Base-by-base conservation (phyloP, 1,140 invertebrate genomes). In the Cecropterus lyciades region DNA sequence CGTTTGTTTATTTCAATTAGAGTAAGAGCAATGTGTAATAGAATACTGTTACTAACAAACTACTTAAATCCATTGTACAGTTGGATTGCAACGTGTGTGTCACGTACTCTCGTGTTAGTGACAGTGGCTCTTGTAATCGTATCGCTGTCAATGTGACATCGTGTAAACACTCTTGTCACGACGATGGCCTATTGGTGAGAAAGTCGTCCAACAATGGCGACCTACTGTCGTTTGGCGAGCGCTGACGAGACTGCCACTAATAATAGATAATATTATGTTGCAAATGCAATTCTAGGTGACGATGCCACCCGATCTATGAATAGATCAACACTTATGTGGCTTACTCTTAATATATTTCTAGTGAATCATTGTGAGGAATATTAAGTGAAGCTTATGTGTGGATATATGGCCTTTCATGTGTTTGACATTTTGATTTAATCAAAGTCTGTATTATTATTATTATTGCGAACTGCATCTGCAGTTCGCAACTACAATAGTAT, bases 231-330 rank as follows among this genome's bases (percentile, higher is more conserved):
- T 76, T 77, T 79, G 75, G 73, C 77, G 62, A 70, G 63, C 11
- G 45, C 51, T 51, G 64, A 65, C 46, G 46, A 63, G 52, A 51
- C 48, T 17, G 37, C 9, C 6, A 14, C 77, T 82, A 79, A 73
- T 79, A 78, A 83, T 85, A 85, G 59, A 70, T 48, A 62, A 51
- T 62, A 62, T 62, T 40, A 63, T 76, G 74, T 86, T 80, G 77
- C 80, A 74, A 77, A 75, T 82, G 80, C 81, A 81, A 77, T 75
- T 79, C 72, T 77, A 73, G 79, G 74, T 79, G 79, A 81, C 69
- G 76, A 76, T 74, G 67, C 62, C 69, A 30, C 49, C 42, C 45
- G 53, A 52, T 53, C 69, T 75, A 75, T 73, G 65, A 77, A 82
- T 80, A 79, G 65, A 68, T 65, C 60, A 67, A 57, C 65, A 69